Evolutionary conservation across 2,113 vertebrate genomes (phyloP).

Genomic region (Podarcis muralis): DNA sequence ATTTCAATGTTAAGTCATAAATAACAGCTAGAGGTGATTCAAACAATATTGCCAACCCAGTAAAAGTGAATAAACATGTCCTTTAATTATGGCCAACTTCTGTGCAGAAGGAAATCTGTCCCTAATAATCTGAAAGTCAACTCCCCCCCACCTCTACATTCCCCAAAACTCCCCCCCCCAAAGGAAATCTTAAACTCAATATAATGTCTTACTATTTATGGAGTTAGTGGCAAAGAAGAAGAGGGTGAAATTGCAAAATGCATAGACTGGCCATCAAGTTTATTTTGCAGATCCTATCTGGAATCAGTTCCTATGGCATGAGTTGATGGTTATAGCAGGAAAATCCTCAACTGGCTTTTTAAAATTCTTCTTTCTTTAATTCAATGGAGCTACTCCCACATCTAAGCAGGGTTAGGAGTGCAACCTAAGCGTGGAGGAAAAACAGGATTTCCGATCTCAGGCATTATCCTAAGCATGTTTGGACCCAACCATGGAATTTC

Average conservation of each 20-base stretch:
- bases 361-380: no score
- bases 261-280: neutral
- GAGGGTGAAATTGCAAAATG: no score
- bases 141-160: no score
- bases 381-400: no score
- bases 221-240: neutral
- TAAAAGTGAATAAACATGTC: neutral
- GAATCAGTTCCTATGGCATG: neutral
- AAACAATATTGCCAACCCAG: neutral
- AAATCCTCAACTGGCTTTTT: no score
- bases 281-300: neutral
- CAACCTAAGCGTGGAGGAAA: no score
- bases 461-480: no score
- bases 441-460: no score
- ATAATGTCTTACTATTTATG: neutral
- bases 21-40: neutral
- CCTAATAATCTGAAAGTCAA: neutral
- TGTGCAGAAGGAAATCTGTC: neutral
- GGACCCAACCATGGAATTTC: no score
- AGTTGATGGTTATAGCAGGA: neutral
- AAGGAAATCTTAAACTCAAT: neutral
- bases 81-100: neutral
- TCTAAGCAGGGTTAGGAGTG: no score
- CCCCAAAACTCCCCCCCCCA: no score
- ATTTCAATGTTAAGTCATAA: conserved; percentile 1